phyloP scores from a whole-genome alignment of 2,888 invertebrate species.

The Trachelus troglodyta region DNA sequence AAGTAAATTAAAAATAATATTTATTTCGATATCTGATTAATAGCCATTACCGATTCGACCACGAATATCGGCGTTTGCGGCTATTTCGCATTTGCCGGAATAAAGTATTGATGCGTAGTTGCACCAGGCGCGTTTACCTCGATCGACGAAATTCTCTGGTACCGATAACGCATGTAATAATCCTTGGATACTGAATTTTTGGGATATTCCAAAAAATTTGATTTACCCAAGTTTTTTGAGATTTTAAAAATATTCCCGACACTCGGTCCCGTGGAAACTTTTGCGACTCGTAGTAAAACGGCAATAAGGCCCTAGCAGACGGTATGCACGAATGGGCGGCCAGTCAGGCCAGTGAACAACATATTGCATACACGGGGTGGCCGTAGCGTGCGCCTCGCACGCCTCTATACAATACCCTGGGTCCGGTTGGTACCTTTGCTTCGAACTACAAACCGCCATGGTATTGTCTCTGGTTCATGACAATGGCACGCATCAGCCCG shows the following conservation, averaged over 20 bases:
- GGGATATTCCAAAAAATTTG: background rate
- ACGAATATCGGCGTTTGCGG: constrained; percentile 53
- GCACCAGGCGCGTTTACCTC: background rate
- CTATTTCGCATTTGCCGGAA: constrained; percentile 54
- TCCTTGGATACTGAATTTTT: background rate
- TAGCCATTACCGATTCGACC: constrained; percentile 53
- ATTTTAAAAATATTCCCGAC: background rate
- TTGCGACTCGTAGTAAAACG: background rate
- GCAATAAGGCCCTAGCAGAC: background rate
- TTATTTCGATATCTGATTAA: constrained; percentile 56
- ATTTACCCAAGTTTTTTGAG: background rate
- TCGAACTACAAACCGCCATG: constrained; percentile 31
- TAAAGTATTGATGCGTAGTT: constrained; percentile 50
- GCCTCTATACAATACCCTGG: constrained; percentile 43
- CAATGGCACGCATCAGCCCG: constrained; percentile 37
- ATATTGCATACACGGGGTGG: constrained; percentile 54
- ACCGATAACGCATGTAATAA: background rate
- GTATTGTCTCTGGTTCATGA: constrained; percentile 41
- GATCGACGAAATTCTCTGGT: background rate
- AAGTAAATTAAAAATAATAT: constrained; percentile 35
- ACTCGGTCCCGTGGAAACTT: background rate
- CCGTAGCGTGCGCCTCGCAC: constrained; percentile 44
- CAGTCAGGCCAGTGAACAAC: constrained; percentile 37
- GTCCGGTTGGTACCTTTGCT: constrained; percentile 10
- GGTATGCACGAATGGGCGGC: background rate